Percentiles rank a stretch among this genome's conserved stretches.
These are phyloP conservation scores for Ganaspis sp. DNA, from an alignment of 1,140 invertebrate genomes.

Conservation along the genomic window DNA sequence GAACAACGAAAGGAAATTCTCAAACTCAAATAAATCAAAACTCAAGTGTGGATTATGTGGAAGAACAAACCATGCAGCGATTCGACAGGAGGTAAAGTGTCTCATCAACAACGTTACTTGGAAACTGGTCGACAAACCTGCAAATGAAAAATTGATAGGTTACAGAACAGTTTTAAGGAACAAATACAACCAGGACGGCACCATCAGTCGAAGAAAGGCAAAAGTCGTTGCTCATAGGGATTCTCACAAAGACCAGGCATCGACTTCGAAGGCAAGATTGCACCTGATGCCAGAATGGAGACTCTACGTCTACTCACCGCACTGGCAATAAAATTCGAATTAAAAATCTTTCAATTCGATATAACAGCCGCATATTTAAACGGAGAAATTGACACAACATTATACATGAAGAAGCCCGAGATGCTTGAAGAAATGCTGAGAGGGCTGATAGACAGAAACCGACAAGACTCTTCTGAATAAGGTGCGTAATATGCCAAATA, in stretches of 20 bases:
- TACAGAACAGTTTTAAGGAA: no score
- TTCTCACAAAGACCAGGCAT: neutral
- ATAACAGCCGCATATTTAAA: neutral
- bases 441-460: neutral
- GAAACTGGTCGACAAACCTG: neutral
- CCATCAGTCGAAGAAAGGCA: neutral
- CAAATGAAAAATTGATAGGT: neutral
- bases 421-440: neutral
- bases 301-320: no score
- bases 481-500: neutral
- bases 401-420: neutral
- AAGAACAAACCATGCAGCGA: neutral
- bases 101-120: neutral
- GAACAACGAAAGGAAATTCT: no score
- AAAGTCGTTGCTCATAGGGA: neutral
- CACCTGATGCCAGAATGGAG: no score
- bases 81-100: neutral
- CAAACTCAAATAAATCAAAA: no score
- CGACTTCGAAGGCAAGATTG: no score
- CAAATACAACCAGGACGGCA: neutral
- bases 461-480: neutral
- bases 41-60: no score
- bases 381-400: no score
- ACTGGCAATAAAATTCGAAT: neutral
- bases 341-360: neutral